These are phyloP conservation scores for Apostichopus parvimensis DNA, from an alignment of 35 echinoderm and acorn worm genomes.

Conservation along the genomic window DNA sequence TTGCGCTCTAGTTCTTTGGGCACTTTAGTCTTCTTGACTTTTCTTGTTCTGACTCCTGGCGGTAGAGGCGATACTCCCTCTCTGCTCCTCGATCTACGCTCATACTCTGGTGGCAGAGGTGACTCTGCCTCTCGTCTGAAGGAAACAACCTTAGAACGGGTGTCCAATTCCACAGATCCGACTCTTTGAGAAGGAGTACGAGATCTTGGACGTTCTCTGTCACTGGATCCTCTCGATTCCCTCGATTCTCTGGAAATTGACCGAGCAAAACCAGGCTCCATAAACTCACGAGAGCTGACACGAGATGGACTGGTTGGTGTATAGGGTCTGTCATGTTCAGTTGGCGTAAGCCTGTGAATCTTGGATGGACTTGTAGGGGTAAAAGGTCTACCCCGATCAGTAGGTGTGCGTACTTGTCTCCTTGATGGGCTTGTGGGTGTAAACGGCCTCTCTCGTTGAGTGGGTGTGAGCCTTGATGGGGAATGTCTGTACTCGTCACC, in stretches of 20 bases:
- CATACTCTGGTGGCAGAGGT: background rate
- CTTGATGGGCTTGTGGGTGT: conserved; percentile 47
- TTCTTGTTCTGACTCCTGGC: background rate
- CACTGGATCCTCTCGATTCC: conserved; percentile 34
- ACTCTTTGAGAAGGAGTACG: background rate
- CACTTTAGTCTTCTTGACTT: conserved; percentile 42
- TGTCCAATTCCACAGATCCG: conserved; percentile 19
- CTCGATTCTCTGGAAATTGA: conserved; percentile 42
- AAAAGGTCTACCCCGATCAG: background rate
- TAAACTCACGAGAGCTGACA: conserved; percentile 53
- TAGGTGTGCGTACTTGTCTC: background rate
- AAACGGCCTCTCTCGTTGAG: conserved; percentile 8
- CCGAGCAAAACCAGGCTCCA: conserved; percentile 37
- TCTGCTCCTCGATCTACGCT: background rate
- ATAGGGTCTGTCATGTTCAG: conserved; percentile 44
- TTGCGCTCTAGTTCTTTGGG: conserved; percentile 40
- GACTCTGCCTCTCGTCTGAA: conserved; percentile 40
- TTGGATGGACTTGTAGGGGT: background rate
- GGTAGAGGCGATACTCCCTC: background rate
- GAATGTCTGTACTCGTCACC: background rate
- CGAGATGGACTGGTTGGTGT: conserved; percentile 52
- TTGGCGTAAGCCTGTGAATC: conserved; percentile 36
- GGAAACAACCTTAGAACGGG: conserved; percentile 24
- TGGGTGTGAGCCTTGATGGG: background rate
- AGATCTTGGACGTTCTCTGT: conserved; percentile 19